phyloP scores from a whole-genome alignment of 2,113 vertebrate species.

The Lasiurus borealis region DNA sequence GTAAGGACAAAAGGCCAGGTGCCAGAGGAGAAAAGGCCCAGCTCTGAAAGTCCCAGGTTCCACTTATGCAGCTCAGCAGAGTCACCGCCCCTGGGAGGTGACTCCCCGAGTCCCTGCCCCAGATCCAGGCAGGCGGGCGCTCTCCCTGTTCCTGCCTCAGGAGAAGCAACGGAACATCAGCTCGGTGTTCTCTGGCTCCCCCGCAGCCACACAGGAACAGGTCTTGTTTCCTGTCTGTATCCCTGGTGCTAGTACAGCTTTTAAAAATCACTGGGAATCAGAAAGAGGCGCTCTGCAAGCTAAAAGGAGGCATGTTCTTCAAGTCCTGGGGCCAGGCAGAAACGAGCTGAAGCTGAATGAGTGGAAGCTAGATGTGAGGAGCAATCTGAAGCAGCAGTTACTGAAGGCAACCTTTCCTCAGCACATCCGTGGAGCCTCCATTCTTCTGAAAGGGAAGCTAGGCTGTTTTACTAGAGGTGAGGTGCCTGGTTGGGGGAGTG shows the following conservation, averaged over 20 bases:
- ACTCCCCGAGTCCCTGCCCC: background rate
- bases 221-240: background rate
- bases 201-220: background rate
- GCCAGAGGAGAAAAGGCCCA: too few species aligned
- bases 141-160: background rate
- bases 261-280: background rate
- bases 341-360: background rate
- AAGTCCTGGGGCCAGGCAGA: background rate
- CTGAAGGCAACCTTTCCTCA: background rate
- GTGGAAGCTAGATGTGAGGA: background rate
- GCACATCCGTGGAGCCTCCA: rapidly evolving
- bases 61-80: too few species aligned
- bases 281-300: background rate
- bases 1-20: background rate
- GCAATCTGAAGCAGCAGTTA: background rate
- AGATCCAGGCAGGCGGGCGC: background rate
- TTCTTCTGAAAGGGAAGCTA: rapidly evolving
- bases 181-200: rapidly evolving
- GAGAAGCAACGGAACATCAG: background rate
- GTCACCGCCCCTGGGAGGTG: background rate
- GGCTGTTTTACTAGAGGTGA: background rate
- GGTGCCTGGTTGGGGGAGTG: rapidly evolving
- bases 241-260: background rate
- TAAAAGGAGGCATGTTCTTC: background rate
- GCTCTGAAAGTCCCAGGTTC: background rate